Percentiles rank a stretch among this genome's conserved stretches.
These are phyloP conservation scores for Neuroterus valhalla DNA, from an alignment of 1,140 invertebrate species.

Conservation along the genomic window DNA sequence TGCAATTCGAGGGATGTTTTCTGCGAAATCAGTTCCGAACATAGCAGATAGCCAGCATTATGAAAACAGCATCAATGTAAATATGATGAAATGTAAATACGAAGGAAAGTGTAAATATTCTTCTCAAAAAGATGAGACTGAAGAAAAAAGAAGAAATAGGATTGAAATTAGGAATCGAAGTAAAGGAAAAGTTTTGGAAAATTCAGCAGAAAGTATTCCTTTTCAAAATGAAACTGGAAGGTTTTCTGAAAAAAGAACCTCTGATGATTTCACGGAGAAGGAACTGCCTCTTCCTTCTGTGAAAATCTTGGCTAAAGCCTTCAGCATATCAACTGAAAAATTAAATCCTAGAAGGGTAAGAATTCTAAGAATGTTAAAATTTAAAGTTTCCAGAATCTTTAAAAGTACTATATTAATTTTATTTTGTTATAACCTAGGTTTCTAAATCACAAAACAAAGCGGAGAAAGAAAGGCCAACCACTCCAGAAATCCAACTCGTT, in stretches of 20 bases:
- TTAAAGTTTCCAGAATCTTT: no score
- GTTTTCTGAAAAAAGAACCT: not conserved
- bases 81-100: slow-evolving; percentile 6
- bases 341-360: slow-evolving; percentile 44
- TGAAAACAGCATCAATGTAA: slow-evolving; percentile 33
- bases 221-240: slow-evolving; percentile 37
- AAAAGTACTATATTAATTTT: no score
- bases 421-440: slow-evolving; percentile 41
- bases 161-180: not conserved
- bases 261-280: slow-evolving; percentile 31
- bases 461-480: slow-evolving; percentile 62
- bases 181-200: slow-evolving; percentile 18
- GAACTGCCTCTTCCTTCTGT: slow-evolving; percentile 66
- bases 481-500: slow-evolving; percentile 65
- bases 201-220: slow-evolving; percentile 39
- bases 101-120: slow-evolving; percentile 3
- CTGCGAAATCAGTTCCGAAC: slow-evolving; percentile 68
- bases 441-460: slow-evolving; percentile 39
- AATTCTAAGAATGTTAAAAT: slow-evolving; percentile 10
- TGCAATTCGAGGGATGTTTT: slow-evolving; percentile 46
- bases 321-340: slow-evolving; percentile 52
- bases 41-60: slow-evolving; percentile 56
- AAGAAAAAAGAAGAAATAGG: slow-evolving; percentile 16
- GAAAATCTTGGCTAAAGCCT: slow-evolving; percentile 64
- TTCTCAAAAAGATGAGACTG: not conserved